These are phyloP conservation scores for Phoxinus dragarum DNA, from an alignment of 2,797 vertebrate species.

Conservation along the genomic window DNA sequence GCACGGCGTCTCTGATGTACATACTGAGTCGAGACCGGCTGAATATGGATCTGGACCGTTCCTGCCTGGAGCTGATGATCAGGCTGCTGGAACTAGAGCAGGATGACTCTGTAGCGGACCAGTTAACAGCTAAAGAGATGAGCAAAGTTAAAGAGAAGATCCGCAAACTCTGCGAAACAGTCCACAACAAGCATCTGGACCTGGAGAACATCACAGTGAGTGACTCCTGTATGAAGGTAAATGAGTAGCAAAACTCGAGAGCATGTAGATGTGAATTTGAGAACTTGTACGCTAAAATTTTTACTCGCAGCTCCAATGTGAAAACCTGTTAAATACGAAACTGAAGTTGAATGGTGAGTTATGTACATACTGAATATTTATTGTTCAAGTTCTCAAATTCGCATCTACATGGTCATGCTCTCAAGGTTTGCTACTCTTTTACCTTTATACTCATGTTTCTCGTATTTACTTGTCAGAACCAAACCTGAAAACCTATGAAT, in stretches of 20 bases:
- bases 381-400: no score
- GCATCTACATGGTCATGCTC: no score
- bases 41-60: constrained; percentile 98
- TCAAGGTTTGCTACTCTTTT: no score
- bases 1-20: constrained; percentile 97
- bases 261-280: no score
- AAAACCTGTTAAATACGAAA: no score
- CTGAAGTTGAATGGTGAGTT: no score
- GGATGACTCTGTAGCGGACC: constrained; percentile 79
- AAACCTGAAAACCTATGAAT: background rate
- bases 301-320: no score
- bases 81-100: constrained; percentile 93
- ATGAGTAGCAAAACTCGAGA: no score
- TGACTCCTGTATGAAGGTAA: background rate
- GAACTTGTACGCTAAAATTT: no score
- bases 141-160: constrained; percentile 99
- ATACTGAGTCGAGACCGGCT: constrained; percentile 94
- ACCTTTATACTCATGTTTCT: background rate
- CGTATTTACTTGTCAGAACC: background rate
- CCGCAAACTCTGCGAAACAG: constrained; percentile 94
- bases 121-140: constrained; percentile 94
- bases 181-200: constrained; percentile 98
- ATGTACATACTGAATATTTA: no score
- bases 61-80: constrained; percentile 97
- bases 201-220: constrained; percentile 97